Base-by-base conservation (phyloP, 1,140 invertebrate genomes). In the Lepidostoma basale region DNA sequence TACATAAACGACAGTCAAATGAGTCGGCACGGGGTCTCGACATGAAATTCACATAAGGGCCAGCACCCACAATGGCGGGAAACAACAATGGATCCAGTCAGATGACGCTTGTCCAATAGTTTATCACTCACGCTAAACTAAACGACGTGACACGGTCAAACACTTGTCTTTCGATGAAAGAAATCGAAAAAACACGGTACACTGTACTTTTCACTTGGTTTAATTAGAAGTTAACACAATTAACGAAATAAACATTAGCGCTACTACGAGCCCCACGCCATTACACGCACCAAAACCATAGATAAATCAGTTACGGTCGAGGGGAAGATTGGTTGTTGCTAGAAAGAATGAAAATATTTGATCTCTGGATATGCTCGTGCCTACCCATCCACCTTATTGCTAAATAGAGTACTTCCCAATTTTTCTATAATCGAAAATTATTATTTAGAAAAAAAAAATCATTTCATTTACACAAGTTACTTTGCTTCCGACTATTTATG, bases 51-150 rank as follows among this genome's bases (percentile, higher is more conserved):
- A 66, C 63, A 75, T 65, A 73, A 70, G 73, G 70, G 68, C 74
- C 75, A 77, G 74, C 73, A 77, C 74, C 79, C 80, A 82, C 80
- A 82, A 83, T 84, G 81, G 82, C 82, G 79, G 81, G 80, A 81
- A 81, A 82, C 81, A 80, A 83, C 80, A 82, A 82, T 81, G 80
- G 80, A 78, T 72, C 74, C 78, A 76, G 81, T 81, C 78, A 81
- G 79, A 80, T 81, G 80, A 83, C 79, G 81, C 81, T 81, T 47
- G 63, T 45, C 16, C n/a, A 4, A 36, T 39, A 64, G 26, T 52
- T 54, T 44, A 52, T 12, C 62, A 45, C 47, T 49, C 18, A 40
- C 62, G 54, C 62, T 54, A 30, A n/a, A 54, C 39, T 64, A 49
- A 16, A 36, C 44, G 33, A n/a, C n/a, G 23, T 23, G 54, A 40